Evolutionary conservation across 2,797 vertebrate species (phyloP).

Genomic region (Chelidonichthys spinosus): DNA sequence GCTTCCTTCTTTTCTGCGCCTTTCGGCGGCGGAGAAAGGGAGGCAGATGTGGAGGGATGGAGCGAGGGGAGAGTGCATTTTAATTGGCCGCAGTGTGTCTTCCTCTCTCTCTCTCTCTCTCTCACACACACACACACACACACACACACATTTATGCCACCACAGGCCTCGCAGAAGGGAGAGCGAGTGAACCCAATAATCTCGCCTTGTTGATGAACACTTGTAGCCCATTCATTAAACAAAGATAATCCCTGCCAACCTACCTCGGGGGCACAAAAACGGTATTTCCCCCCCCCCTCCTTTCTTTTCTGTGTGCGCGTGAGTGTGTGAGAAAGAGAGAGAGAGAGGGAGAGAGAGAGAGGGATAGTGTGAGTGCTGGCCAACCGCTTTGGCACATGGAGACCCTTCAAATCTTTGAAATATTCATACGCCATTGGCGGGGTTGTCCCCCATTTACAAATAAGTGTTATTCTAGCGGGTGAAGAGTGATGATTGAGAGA

Average conservation of each 20-base stretch:
- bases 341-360: background rate
- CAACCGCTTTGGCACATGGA: constrained; percentile 72
- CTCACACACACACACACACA: constrained; percentile 41
- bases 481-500: constrained; percentile 60
- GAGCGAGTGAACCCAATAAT: constrained; percentile 73
- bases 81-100: constrained; percentile 88
- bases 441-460: constrained; percentile 80
- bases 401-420: constrained; percentile 84
- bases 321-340: constrained; percentile 8
- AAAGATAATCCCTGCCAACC: constrained; percentile 88
- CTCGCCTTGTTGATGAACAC: constrained; percentile 79
- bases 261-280: constrained; percentile 86
- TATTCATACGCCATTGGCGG: constrained; percentile 74
- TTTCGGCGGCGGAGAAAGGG: constrained; percentile 88
- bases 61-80: constrained; percentile 85
- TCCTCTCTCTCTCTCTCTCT: constrained; percentile 1
- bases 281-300: constrained; percentile 52
- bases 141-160: constrained; percentile 51
- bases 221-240: constrained; percentile 84
- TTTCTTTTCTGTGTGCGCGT: constrained; percentile 2
- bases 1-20: constrained; percentile 83
- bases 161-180: constrained; percentile 63
- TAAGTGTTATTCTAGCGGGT: constrained; percentile 71
- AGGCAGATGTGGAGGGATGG: constrained; percentile 94
- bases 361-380: constrained; percentile 50